Conservation (phyloP, 2,888 invertebrate species). For the Dorcus parallelipipedus region DNA sequence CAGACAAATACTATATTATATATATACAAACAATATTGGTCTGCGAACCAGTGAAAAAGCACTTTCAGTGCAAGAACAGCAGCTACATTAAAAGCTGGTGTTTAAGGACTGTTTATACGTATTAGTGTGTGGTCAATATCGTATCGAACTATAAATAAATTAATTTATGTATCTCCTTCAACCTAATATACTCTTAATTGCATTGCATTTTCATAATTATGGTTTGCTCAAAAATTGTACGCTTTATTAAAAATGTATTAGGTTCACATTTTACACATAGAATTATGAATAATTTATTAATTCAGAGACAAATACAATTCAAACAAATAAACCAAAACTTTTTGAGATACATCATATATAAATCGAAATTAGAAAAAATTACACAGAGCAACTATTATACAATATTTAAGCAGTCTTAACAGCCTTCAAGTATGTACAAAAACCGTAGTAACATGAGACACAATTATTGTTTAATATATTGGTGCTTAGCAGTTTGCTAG, state of each 20-base stretch:
- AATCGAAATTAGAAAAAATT: too few species aligned
- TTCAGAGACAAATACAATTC: too few species aligned
- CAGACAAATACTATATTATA: conserved; percentile 19
- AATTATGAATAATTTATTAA: too few species aligned
- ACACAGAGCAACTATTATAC: conserved; percentile 8
- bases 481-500: conserved; percentile 25
- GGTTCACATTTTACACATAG: too few species aligned
- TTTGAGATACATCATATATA: too few species aligned
- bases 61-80: conserved; percentile 29
- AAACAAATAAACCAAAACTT: too few species aligned
- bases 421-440: conserved; percentile 35
- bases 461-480: conserved; percentile 12
- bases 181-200: too few species aligned
- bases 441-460: conserved; percentile 21
- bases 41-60: conserved; percentile 28
- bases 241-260: too few species aligned
- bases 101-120: conserved; percentile 25
- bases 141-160: not conserved
- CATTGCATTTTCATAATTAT: too few species aligned
- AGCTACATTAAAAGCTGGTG: conserved; percentile 33
- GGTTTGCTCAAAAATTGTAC: too few species aligned
- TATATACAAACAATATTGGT: conserved; percentile 25
- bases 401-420: conserved; percentile 36
- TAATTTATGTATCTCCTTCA: too few species aligned
- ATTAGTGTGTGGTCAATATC: conserved; percentile 19